Percentiles rank a stretch among this genome's conserved stretches.
Evolutionary conservation across 2,797 vertebrate genomes (phyloP).

Genomic region (Gila robusta): DNA sequence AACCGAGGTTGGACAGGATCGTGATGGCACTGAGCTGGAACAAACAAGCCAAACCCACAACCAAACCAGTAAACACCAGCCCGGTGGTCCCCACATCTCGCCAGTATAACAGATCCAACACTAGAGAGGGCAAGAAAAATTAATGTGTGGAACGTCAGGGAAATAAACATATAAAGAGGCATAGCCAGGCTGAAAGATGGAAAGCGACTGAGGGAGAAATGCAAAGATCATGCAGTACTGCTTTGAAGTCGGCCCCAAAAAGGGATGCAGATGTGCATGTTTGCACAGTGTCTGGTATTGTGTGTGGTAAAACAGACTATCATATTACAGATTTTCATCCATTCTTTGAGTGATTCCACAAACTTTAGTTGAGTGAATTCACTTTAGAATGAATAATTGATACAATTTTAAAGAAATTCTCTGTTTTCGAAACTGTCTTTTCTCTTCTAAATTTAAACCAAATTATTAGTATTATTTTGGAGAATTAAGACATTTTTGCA

Average conservation of each 20-base stretch:
- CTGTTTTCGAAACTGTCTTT: background rate
- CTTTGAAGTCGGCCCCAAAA: slow-evolving; percentile 17
- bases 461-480: background rate
- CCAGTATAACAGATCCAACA: slow-evolving; percentile 90
- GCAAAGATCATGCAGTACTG: background rate
- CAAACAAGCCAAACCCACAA: slow-evolving; percentile 86
- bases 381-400: background rate
- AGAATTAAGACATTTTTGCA: background rate
- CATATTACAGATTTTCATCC: background rate
- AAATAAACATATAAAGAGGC: slow-evolving; percentile 33
- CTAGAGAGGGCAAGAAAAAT: slow-evolving; percentile 67
- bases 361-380: background rate
- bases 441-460: background rate
- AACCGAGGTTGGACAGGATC: slow-evolving; percentile 81
- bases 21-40: slow-evolving; percentile 89
- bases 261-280: slow-evolving; percentile 15
- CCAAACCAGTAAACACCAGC: slow-evolving; percentile 83
- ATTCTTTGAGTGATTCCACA: background rate
- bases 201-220: slow-evolving; percentile 1
- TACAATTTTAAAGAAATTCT: background rate
- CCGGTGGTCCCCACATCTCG: slow-evolving; percentile 79
- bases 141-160: background rate
- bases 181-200: background rate
- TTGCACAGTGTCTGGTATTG: slow-evolving; percentile 8
- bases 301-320: background rate